phyloP scores from a whole-genome alignment of 2,113 vertebrate species.

The Gavialis gangeticus region DNA sequence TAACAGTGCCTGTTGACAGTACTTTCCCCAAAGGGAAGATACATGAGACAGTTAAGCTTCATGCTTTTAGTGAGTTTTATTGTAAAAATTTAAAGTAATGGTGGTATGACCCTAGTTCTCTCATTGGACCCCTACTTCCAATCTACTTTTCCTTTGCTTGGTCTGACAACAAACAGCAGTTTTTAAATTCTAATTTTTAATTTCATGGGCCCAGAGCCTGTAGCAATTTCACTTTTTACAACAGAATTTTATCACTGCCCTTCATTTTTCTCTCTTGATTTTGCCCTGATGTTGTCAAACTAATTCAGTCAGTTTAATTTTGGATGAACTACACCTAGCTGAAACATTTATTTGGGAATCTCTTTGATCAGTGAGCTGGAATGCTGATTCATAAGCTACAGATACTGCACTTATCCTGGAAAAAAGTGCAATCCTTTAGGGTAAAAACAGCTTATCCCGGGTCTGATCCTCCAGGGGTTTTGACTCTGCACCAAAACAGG shows the following conservation, averaged over 20 bases:
- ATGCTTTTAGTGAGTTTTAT: conserved; percentile 13
- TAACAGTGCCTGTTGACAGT: conserved; percentile 7
- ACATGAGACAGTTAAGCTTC: conserved; percentile 32
- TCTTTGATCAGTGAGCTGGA: not conserved
- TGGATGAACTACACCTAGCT: not conserved
- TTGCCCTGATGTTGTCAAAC: not conserved
- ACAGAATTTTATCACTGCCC: not conserved
- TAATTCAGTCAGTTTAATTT: not conserved
- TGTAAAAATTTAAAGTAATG: not conserved
- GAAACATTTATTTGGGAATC: not conserved
- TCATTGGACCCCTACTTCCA: not conserved
- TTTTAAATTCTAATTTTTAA: not conserved
- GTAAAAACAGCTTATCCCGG: no score
- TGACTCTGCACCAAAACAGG: no score
- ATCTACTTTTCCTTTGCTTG: conserved; percentile 6
- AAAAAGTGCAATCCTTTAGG: no score
- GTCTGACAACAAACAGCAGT: not conserved
- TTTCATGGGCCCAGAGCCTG: not conserved
- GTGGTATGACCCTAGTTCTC: not conserved
- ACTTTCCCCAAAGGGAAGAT: conserved; percentile 8
- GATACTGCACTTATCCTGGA: no score
- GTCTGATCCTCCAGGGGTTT: not conserved
- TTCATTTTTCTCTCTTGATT: not conserved
- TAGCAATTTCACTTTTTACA: not conserved
- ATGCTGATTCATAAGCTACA: not conserved